phyloP scores from a whole-genome alignment of 1,140 invertebrate genomes.

The Microplitis mediator region DNA sequence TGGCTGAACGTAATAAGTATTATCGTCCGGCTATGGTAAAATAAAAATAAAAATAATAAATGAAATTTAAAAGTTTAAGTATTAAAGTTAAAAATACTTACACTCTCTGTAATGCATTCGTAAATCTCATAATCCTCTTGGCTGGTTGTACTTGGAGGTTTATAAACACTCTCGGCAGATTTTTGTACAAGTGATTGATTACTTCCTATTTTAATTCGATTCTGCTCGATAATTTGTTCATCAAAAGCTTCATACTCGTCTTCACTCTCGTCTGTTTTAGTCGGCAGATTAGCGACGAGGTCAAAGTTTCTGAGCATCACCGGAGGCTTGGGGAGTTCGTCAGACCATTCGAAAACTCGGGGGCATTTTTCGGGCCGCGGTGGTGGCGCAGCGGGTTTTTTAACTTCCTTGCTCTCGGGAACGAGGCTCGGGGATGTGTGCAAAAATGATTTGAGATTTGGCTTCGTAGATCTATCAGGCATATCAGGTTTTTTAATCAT shows the following conservation, averaged over 20 bases:
- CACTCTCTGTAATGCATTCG: conserved; percentile 53
- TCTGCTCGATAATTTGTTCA: conserved; percentile 44
- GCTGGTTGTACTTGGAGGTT: conserved; percentile 41
- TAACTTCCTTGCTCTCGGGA: neutral
- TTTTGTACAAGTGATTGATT: conserved; percentile 48
- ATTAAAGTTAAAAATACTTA: conserved; percentile 31
- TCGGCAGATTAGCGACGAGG: conserved; percentile 54
- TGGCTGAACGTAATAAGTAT: conserved; percentile 36
- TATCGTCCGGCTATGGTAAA: conserved; percentile 45
- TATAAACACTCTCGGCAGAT: conserved; percentile 51
- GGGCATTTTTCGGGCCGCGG: conserved; percentile 6
- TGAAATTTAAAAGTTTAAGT: neutral
- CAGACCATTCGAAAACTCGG: neutral
- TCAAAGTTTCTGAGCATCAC: conserved; percentile 49
- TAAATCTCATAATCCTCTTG: conserved; percentile 53
- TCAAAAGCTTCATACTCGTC: conserved; percentile 56
- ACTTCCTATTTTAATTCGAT: conserved; percentile 41
- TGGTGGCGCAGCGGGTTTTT: conserved; percentile 3
- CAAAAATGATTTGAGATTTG: neutral
- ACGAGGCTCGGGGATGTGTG: neutral
- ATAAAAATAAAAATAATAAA: neutral
- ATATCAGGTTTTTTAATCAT: conserved; percentile 36
- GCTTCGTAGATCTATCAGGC: neutral
- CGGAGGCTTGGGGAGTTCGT: conserved; percentile 37
- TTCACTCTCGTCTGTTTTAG: conserved; percentile 46